Evolutionary conservation across 2,797 vertebrate species (phyloP), one percentile per base, ranked within the genome.

Genomic region (Neostethus bicornis): DNA sequence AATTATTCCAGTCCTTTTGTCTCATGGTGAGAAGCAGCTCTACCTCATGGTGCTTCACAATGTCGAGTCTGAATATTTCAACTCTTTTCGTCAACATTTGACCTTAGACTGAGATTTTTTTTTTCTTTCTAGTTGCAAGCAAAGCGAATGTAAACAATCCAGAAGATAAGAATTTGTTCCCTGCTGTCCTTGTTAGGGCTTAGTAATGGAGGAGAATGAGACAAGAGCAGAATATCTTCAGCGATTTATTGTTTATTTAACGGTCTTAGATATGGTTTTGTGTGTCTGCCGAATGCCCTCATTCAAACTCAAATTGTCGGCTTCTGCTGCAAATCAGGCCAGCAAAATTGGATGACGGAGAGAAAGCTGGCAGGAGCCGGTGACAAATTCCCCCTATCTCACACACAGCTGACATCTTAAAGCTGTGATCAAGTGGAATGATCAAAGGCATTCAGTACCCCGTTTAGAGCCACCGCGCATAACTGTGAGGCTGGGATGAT

Each of bases 1-100:
- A 89, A 91, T 90, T 87, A 86, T 73, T 69, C 73, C 81, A 82
- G 79, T 87, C 83, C 12, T 78, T 61, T 80, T 83, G 75, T 81
- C 79, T 90, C 83, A 76, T 80, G 75, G 80, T 83, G 75, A 81
- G 70, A 87, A 84, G 79, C 80, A 52, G 51, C 69, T 75, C 54
- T 69, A 73, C 70, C 73, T 81, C 70, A 67, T 16, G 44, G 77
- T 76, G 71, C 77, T 79, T 66, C 62, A 66, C 64, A 71, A 55
- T 58, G 53, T 69, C 74, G 66, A 68, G 61, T 70, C 65, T 66
- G 61, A 83, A 82, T 70, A 75, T 84, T 79, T 71, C 60, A 80
- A 75, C 51, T 5, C 32, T 10, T 61, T 43, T 13, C 68, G 83
- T 80, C 58, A 85, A 68, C 38, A 3, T 68, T 20, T 80, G 68